Evolutionary conservation across 2,888 invertebrate species (phyloP).

Genomic region (Operophtera brumata): DNA sequence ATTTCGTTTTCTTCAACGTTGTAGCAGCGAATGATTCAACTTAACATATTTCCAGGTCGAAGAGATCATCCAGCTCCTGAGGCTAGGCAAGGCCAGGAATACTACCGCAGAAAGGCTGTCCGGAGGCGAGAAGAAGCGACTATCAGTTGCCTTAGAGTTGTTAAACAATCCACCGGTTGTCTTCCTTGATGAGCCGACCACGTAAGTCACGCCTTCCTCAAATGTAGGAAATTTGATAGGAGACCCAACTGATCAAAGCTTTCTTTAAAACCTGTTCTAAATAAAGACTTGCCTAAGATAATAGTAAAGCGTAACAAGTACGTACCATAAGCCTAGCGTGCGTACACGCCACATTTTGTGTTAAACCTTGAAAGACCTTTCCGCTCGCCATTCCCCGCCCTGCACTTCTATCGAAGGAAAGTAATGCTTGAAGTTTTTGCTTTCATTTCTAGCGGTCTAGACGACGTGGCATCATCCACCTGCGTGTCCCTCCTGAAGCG

Average conservation of each 20-base stretch:
- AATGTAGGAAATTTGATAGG: background rate
- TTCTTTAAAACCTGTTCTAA: no score
- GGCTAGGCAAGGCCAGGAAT: conserved; percentile 86
- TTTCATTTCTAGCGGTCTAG: conserved; percentile 86
- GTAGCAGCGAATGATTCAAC: no score
- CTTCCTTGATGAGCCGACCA: conserved; percentile 97
- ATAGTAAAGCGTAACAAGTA: no score
- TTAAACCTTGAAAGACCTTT: no score
- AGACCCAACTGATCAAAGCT: background rate
- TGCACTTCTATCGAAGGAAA: no score
- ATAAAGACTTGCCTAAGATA: no score
- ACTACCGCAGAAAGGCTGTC: conserved; percentile 89
- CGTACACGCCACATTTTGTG: no score
- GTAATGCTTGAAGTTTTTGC: no score
- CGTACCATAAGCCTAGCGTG: background rate
- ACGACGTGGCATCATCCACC: conserved; percentile 94
- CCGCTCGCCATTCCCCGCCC: no score
- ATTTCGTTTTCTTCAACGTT: no score
- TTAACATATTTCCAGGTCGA: conserved; percentile 83
- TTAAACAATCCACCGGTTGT: conserved; percentile 97
- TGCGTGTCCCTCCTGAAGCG: conserved; percentile 92
- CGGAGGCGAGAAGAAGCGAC: conserved; percentile 94
- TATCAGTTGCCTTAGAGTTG: conserved; percentile 96
- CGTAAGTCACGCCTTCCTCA: conserved; percentile 82
- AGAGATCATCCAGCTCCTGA: conserved; percentile 91